These are phyloP conservation scores for Indri indri DNA, from an alignment of 2,113 vertebrate species.

Conservation along the genomic window DNA sequence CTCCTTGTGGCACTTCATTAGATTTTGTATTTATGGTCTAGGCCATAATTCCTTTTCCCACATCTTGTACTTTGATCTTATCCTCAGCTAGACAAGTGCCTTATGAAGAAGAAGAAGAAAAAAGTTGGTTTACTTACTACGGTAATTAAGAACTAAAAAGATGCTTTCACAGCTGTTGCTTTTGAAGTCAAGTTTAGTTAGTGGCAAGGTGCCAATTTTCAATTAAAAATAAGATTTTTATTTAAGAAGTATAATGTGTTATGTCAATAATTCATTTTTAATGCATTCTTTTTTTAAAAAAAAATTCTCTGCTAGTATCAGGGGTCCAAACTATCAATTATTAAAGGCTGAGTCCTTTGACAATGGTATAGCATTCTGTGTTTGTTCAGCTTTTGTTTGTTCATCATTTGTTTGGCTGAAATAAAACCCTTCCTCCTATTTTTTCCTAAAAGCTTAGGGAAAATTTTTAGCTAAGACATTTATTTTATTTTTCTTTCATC, in stretches of 20 bases:
- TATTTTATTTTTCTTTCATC: not conserved
- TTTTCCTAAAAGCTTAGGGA: slow-evolving; percentile 48
- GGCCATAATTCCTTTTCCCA: slow-evolving; percentile 35
- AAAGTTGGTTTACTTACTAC: slow-evolving; percentile 73
- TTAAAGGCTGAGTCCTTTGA: slow-evolving; percentile 71
- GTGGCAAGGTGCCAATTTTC: slow-evolving; percentile 83
- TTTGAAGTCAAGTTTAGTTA: slow-evolving; percentile 83
- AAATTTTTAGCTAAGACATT: slow-evolving; percentile 54
- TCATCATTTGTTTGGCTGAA: slow-evolving; percentile 72
- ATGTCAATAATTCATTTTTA: slow-evolving; percentile 82
- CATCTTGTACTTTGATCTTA: slow-evolving; percentile 76
- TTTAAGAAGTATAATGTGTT: slow-evolving; percentile 78
- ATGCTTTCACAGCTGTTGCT: slow-evolving; percentile 85
- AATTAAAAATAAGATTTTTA: slow-evolving; percentile 85
- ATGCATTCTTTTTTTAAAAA: slow-evolving; percentile 66
- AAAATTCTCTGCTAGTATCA: slow-evolving; percentile 65
- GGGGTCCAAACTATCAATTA: slow-evolving; percentile 75
- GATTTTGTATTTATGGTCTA: slow-evolving; percentile 17
- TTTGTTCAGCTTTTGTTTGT: slow-evolving; percentile 72
- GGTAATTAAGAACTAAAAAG: slow-evolving; percentile 86
- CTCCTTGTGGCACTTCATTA: slow-evolving; percentile 23
- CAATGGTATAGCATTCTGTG: slow-evolving; percentile 56
- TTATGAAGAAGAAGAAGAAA: slow-evolving; percentile 73
- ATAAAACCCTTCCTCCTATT: slow-evolving; percentile 54
- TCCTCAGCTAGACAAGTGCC: slow-evolving; percentile 74